Base-by-base conservation (phyloP, 2,888 invertebrate genomes). In the Lasioglossum malachurum region DNA sequence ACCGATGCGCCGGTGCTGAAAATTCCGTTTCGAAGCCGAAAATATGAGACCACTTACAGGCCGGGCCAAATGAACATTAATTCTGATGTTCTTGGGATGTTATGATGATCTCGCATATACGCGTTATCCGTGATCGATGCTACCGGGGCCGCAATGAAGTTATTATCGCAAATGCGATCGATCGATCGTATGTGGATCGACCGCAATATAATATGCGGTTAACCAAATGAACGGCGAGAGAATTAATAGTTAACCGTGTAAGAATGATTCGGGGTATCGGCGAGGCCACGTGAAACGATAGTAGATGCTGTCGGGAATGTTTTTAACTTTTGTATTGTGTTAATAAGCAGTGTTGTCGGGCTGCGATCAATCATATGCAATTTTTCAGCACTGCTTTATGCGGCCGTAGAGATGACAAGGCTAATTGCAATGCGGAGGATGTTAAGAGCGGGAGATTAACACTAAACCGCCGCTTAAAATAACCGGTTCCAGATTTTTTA, bases 81-180 rank as follows among this genome's bases (percentile, higher is more conserved):
- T 78, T 74, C 74, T 16, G 27, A 81, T 53, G 67, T 73, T 75
- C 38, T 41, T 75, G 46, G 75, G 71, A 57, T 49, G 60, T 71
- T 46, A n/a, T 74, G 41, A 27, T 64, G 38, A n/a, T 67, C 46
- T 31, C 27, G 64, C 41, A 41, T 57, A 57, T 27, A 23, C 46
- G 35, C 46, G 41, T 57, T 77, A 64, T 75, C 69, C 64, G 7
- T 16, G 75, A 78, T 72, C 64, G 75, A 77, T 75, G 69, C 44
- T 53, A n/a, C 41, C 41, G 69, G 53, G 35, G 74, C 67, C 80
- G 84, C 86, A 64, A 84, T 84, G 53, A 80, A 84, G 77, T 84
- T 77, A 84, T 80, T 84, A 84, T 78, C 75, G 75, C 83, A 46
- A 85, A 74, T 64, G 67, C 44, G 27, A 49, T 27, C 57, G 74